Evolutionary conservation across 2,797 vertebrate species (phyloP), one percentile per base, ranked within the genome.

Genomic region (Sebastes itinus): DNA sequence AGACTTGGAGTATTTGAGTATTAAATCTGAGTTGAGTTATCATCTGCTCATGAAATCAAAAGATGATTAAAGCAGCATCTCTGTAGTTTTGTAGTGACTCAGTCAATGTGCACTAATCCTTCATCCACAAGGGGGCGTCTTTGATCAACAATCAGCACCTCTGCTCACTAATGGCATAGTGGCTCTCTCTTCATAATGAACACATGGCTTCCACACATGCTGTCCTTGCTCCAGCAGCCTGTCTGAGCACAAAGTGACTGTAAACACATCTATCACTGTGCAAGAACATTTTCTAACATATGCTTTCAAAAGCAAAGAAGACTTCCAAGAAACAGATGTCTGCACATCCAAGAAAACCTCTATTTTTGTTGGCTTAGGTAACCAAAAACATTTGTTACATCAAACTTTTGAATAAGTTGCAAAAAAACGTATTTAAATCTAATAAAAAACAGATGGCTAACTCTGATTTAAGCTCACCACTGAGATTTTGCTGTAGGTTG

Each of bases 61-160:
- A 32, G 11, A 62, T 20, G 32, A 60, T 56, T 6, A 32, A 72
- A 75, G 0, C 18, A 14, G 1, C 3, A 0, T n/a, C 13, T 72
- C 13, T 65, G 77, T 5, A 42, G 54, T 27, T 75, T 38, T 65
- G 32, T 0, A 28, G 6, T 16, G 22, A 25, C 30, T 75, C 22
- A 33, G 35, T 27, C 11, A 7, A 23, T 78, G 80, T 78, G 35
- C 23, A 4, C n/a, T 27, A 16, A 33, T 6, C 5, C 1, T 81
- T 76, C 5, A 20, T 58, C 92, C 91, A 92, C 89, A 74, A 84
- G 92, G 75, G 85, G 91, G 87, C 85, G 70, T 12, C 72, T 42
- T 46, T 69, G 68, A 58, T 49, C 81, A 72, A 63, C 55, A 74
- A 64, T 76, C 27, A 27, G 75, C 68, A 28, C 13, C 33, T 70